These are phyloP conservation scores for Cynaeus angustus DNA, from an alignment of 2,888 invertebrate species.

Conservation along the genomic window DNA sequence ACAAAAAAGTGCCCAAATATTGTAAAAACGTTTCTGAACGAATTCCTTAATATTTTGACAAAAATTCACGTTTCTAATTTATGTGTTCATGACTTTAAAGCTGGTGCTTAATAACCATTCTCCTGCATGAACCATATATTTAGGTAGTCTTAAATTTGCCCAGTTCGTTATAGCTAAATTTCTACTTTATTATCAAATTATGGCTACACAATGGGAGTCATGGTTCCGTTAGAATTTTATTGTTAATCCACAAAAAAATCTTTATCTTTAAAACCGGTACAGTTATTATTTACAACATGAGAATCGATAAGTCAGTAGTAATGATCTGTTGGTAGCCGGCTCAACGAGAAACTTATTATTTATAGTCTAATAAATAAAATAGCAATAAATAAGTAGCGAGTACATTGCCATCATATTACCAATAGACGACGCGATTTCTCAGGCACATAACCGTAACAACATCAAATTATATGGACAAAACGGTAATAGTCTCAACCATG, in stretches of 20 bases:
- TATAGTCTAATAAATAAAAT: constrained; percentile 46
- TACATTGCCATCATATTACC: constrained; percentile 12
- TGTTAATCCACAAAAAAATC: constrained; percentile 16
- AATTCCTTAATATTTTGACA: no score
- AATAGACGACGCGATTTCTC: constrained; percentile 1
- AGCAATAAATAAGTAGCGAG: constrained; percentile 30
- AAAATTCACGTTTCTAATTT: no score
- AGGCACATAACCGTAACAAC: constrained; percentile 32
- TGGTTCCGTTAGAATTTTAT: constrained; percentile 29
- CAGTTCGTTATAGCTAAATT: background rate
- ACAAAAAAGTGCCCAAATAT: no score
- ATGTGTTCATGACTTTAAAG: background rate
- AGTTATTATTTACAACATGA: constrained; percentile 38
- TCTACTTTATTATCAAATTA: constrained; percentile 8
- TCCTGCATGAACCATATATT: background rate
- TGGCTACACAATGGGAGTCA: constrained; percentile 9
- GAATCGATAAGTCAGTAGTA: constrained; percentile 43
- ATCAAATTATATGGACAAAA: constrained; percentile 19
- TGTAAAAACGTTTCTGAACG: no score
- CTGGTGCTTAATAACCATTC: background rate
- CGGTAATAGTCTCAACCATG: constrained; percentile 39
- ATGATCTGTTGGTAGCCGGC: constrained; percentile 36
- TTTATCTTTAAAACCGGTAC: constrained; percentile 15
- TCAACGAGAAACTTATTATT: constrained; percentile 37
- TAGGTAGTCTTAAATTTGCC: background rate